Evolutionary conservation across 2,888 invertebrate genomes (phyloP).

Genomic region (Mesoligia furuncula): DNA sequence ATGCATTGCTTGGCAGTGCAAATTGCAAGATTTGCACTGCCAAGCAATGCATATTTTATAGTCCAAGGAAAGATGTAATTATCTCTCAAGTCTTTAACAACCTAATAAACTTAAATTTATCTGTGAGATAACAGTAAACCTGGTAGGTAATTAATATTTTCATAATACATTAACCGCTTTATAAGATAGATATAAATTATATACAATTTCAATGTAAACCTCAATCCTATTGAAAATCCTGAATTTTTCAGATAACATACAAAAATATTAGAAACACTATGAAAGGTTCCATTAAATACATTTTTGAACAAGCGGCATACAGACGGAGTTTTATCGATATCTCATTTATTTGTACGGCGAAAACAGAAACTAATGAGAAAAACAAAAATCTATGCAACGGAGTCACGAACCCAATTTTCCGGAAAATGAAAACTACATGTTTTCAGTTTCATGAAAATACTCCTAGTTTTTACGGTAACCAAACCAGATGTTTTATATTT

Average conservation of each 20-base stretch:
- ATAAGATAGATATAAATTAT: not conserved
- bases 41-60: constrained; percentile 40
- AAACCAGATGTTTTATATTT: constrained; percentile 8
- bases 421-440: not conserved
- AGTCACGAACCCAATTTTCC: not conserved
- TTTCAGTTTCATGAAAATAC: not conserved
- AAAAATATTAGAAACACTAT: not conserved
- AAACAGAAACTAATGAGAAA: not conserved
- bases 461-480: not conserved
- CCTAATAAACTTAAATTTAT: constrained; percentile 14
- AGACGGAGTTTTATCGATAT: not conserved
- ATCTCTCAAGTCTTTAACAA: constrained; percentile 31
- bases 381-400: not conserved
- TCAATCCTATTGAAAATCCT: not conserved
- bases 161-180: not conserved
- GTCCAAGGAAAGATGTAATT: constrained; percentile 29
- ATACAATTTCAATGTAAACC: not conserved
- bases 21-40: constrained; percentile 27
- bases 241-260: not conserved
- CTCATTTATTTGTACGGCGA: too few species aligned
- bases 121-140: constrained; percentile 11
- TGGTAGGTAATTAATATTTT: constrained; percentile 17
- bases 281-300: not conserved
- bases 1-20: too few species aligned
- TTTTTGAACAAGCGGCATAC: not conserved